A percentile compares a stretch with the other conserved stretches of the same genome.
These are phyloP conservation scores for Lanius ludovicianus DNA, from an alignment of 2,113 vertebrate species.

Conservation along the genomic window DNA sequence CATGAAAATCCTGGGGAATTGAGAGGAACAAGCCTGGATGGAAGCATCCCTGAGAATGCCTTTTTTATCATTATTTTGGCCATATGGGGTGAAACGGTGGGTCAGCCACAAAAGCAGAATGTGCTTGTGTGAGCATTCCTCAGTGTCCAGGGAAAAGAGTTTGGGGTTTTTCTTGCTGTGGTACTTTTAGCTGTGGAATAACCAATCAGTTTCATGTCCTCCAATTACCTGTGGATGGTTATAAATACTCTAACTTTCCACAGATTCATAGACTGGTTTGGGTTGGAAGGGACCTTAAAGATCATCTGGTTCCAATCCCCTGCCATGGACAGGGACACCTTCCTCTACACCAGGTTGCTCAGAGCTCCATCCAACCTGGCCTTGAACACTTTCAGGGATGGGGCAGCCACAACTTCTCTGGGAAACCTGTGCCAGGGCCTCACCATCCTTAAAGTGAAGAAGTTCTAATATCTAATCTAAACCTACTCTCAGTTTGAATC, in stretches of 20 bases:
- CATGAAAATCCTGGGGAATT: not conserved
- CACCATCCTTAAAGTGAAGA: not conserved
- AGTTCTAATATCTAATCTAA: not conserved
- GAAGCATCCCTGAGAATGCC: not conserved
- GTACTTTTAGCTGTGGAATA: not conserved
- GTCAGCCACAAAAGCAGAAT: not conserved
- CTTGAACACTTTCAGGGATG: not conserved
- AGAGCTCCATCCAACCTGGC: not conserved
- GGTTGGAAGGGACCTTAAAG: not conserved
- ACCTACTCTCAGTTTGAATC: not conserved
- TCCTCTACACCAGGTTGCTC: rapidly evolving
- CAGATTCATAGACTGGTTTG: not conserved
- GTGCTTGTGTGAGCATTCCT: not conserved
- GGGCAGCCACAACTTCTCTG: not conserved
- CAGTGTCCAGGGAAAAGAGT: not conserved
- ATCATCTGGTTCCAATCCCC: not conserved
- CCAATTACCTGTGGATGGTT: not conserved
- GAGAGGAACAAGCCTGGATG: not conserved
- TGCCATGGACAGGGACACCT: not conserved
- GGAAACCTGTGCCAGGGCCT: rapidly evolving
- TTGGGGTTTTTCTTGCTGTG: rapidly evolving
- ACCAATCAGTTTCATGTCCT: not conserved
- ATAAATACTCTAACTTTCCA: not conserved
- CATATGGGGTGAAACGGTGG: rapidly evolving
- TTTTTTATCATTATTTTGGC: not conserved